A percentile compares a stretch with the other conserved stretches of the same genome.
phyloP scores from a whole-genome alignment of 1,140 invertebrate species.

The Ceratitis capitata region DNA sequence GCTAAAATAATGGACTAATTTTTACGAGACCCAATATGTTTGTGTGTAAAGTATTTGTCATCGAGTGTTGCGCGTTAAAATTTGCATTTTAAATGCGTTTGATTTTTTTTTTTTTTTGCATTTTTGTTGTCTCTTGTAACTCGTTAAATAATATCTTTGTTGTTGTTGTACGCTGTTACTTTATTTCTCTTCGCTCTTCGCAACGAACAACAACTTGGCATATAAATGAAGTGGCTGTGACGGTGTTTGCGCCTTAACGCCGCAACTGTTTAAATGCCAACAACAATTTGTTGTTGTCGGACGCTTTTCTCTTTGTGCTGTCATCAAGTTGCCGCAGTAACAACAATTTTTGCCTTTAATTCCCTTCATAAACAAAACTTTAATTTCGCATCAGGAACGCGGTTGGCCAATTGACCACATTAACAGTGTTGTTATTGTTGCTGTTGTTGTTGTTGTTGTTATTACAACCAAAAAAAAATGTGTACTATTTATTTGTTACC shows the following conservation, averaged over 20 bases:
- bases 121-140: background rate
- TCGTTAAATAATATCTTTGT: background rate
- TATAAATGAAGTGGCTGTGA: slow-evolving; percentile 64
- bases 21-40: no score
- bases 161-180: background rate
- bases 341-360: slow-evolving; percentile 50
- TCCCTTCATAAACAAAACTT: slow-evolving; percentile 64
- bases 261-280: slow-evolving; percentile 6
- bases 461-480: background rate
- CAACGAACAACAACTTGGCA: slow-evolving; percentile 60
- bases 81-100: slow-evolving; percentile 29
- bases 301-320: background rate
- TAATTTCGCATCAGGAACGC: slow-evolving; percentile 53
- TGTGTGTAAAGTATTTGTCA: background rate
- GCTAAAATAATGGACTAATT: no score
- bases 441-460: background rate
- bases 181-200: background rate
- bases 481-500: background rate
- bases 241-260: slow-evolving; percentile 48
- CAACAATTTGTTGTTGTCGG: background rate
- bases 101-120: background rate
- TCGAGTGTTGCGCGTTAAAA: background rate
- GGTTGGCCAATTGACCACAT: background rate
- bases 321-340: slow-evolving; percentile 41
- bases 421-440: background rate